phyloP scores from a whole-genome alignment of 2,888 invertebrate genomes.

The Eupithecia exiguata region DNA sequence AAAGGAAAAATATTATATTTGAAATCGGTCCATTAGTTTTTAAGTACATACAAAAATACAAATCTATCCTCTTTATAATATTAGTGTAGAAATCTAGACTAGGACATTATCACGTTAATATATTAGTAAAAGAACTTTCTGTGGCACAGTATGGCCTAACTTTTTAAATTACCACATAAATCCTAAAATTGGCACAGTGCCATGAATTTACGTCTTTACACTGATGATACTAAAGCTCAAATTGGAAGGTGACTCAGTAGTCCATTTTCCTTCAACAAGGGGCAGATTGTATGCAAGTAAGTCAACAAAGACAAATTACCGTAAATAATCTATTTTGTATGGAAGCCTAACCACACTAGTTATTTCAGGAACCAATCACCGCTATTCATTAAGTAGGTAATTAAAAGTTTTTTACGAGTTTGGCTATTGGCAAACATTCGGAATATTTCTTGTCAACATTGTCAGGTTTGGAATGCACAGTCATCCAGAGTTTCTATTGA shows the following conservation, averaged over 20 bases:
- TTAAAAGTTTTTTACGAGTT: background rate
- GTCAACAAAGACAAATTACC: constrained; percentile 4
- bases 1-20: too few relatives aligned
- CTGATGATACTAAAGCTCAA: background rate
- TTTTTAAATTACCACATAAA: background rate
- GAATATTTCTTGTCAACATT: background rate
- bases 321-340: constrained; percentile 15
- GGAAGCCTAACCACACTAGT: background rate
- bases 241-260: background rate
- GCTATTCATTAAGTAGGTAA: background rate
- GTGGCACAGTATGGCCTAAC: background rate
- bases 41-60: too few relatives aligned
- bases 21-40: too few relatives aligned
- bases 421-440: background rate
- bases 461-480: too few relatives aligned
- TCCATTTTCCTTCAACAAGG: background rate
- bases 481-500: too few relatives aligned
- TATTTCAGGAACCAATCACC: constrained; percentile 10
- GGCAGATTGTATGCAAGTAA: background rate
- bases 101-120: too few relatives aligned
- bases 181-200: background rate
- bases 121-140: background rate
- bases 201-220: background rate
- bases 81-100: too few relatives aligned
- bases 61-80: too few relatives aligned